A percentile compares a stretch with the other conserved stretches of the same genome.
phyloP scores from a whole-genome alignment of 2,797 vertebrate species.

The Syngnathus rostellatus region DNA sequence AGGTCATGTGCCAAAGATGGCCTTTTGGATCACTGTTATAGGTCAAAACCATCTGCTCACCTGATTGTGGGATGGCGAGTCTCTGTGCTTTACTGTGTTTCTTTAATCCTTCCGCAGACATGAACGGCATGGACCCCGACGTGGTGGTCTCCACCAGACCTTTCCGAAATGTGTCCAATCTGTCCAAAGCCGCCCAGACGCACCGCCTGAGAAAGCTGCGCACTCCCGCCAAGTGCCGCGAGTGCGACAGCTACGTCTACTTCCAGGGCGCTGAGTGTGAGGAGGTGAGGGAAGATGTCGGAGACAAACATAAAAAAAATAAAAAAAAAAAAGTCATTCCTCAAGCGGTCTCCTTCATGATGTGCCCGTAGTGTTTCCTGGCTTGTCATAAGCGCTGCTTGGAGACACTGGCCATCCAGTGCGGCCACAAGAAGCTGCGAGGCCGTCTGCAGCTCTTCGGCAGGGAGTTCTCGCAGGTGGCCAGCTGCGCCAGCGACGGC shows the following conservation, averaged over 20 bases:
- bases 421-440: slow-evolving; percentile 90
- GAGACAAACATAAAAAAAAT: not conserved
- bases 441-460: slow-evolving; percentile 87
- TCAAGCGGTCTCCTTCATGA: not conserved
- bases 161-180: slow-evolving; percentile 72
- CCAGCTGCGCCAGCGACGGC: slow-evolving; percentile 66
- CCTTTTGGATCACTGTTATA: too few species aligned
- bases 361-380: slow-evolving; percentile 79
- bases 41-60: not conserved
- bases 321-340: not conserved
- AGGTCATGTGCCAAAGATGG: not conserved
- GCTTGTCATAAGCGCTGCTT: slow-evolving; percentile 95
- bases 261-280: slow-evolving; percentile 97
- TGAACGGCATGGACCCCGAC: slow-evolving; percentile 79
- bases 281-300: slow-evolving; percentile 69
- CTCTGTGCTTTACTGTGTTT: not conserved
- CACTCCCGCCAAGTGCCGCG: slow-evolving; percentile 85
- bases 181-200: slow-evolving; percentile 89
- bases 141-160: slow-evolving; percentile 76
- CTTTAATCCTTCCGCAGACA: slow-evolving; percentile 54
- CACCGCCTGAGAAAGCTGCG: slow-evolving; percentile 88
- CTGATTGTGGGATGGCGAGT: not conserved
- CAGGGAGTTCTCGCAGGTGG: slow-evolving; percentile 75
- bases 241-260: slow-evolving; percentile 97
- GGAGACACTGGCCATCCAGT: slow-evolving; percentile 94